Evolutionary conservation across 2,797 vertebrate genomes (phyloP).

Genomic region (Enteromius mattozi): DNA sequence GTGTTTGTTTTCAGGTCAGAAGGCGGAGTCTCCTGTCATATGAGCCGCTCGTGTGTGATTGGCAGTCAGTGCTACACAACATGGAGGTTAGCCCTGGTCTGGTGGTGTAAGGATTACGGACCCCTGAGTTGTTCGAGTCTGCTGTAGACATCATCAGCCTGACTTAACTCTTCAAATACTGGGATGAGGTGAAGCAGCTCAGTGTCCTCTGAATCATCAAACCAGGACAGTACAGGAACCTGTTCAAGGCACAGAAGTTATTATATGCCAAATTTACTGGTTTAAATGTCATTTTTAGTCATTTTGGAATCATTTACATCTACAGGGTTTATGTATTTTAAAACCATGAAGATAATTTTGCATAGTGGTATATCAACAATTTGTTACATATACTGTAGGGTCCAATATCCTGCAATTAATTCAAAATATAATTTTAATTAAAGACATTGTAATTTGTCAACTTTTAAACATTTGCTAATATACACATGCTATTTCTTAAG

Average conservation of each 20-base stretch:
- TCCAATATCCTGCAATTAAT: not conserved
- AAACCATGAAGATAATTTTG: not conserved
- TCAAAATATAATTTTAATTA: not conserved
- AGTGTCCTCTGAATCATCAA: slow-evolving; percentile 89
- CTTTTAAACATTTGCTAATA: not conserved
- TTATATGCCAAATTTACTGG: not conserved
- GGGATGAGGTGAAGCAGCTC: slow-evolving; percentile 92
- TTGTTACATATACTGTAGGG: not conserved
- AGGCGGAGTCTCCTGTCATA: slow-evolving; percentile 32
- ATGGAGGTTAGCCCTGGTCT: slow-evolving; percentile 35
- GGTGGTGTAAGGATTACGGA: slow-evolving; percentile 69
- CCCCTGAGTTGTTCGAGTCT: slow-evolving; percentile 86
- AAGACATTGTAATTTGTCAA: not conserved
- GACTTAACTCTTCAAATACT: slow-evolving; percentile 90
- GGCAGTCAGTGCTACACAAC: slow-evolving; percentile 39
- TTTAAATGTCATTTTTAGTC: not conserved
- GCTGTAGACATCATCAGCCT: slow-evolving; percentile 86
- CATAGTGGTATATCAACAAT: not conserved
- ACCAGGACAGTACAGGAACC: slow-evolving; percentile 94
- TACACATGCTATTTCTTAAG: not conserved
- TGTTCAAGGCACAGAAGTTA: slow-evolving; percentile 56
- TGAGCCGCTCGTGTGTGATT: slow-evolving; percentile 38
- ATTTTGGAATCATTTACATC: not conserved
- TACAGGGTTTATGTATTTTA: not conserved
- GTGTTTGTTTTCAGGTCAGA: slow-evolving; percentile 33